Conservation (phyloP, 2,113 vertebrate species). For the Numida meleagris region DNA sequence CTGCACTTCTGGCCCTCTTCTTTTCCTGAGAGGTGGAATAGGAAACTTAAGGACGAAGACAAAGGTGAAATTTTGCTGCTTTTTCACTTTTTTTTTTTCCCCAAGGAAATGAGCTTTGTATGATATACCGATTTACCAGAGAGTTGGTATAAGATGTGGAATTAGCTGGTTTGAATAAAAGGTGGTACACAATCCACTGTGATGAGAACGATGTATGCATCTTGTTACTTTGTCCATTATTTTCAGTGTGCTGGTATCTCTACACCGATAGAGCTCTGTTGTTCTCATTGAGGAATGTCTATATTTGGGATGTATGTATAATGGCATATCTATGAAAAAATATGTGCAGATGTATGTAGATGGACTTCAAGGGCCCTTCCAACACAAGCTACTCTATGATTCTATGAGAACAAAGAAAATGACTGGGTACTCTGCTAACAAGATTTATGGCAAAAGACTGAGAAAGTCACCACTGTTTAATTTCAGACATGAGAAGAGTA, state of each 20-base stretch:
- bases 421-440: not conserved
- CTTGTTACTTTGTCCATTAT: not conserved
- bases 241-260: not conserved
- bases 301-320: not conserved
- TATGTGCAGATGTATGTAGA: fast-evolving
- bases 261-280: not conserved
- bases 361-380: not conserved
- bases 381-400: not conserved
- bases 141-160: fast-evolving
- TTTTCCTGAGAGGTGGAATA: not conserved
- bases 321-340: not conserved
- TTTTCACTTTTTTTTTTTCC: not conserved
- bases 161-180: not conserved
- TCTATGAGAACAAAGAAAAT: not conserved
- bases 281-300: not conserved
- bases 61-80: not conserved
- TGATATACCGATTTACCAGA: fast-evolving
- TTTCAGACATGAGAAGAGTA: not conserved
- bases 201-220: not conserved
- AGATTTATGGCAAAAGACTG: not conserved
- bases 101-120: not conserved
- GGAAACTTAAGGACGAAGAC: not conserved
- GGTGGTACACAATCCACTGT: not conserved
- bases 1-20: not conserved
- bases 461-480: not conserved